phyloP scores from a whole-genome alignment of 2,113 vertebrate genomes.

The Urocolius indicus region DNA sequence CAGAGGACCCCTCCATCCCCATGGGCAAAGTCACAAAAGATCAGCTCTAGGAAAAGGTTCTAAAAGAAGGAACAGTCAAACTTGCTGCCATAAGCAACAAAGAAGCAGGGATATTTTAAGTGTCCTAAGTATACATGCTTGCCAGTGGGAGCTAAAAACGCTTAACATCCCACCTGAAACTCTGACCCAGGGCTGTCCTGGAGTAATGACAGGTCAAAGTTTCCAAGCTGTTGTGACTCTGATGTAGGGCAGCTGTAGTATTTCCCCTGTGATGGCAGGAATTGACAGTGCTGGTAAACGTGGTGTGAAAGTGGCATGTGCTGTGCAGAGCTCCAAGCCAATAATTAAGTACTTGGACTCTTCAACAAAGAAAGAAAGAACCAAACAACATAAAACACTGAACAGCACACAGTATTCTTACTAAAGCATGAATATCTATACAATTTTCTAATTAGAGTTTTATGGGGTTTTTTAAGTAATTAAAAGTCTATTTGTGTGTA shows the following conservation, averaged over 20 bases:
- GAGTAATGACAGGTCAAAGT: neutral
- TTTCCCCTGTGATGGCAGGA: neutral
- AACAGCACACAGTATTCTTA: neutral
- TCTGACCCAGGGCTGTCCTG: neutral
- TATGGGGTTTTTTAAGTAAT: too few relatives aligned
- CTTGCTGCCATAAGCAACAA: neutral
- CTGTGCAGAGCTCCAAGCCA: neutral
- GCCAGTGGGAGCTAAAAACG: neutral
- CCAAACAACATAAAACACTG: neutral
- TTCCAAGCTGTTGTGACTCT: neutral
- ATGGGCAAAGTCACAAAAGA: fast-evolving
- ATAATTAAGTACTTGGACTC: neutral
- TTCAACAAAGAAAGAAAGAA: neutral
- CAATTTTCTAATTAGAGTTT: neutral
- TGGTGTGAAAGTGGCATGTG: neutral
- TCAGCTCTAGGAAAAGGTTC: neutral
- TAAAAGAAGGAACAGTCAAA: neutral
- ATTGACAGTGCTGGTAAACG: neutral
- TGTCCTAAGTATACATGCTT: neutral
- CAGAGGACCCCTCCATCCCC: neutral
- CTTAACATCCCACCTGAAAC: neutral
- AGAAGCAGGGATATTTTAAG: neutral
- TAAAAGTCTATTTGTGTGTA: neutral
- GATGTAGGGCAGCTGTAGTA: neutral
- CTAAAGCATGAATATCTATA: neutral